Evolutionary conservation across 2,113 vertebrate genomes (phyloP), one percentile per base, ranked within the genome.

Genomic region (Tychaedon coryphoeus): DNA sequence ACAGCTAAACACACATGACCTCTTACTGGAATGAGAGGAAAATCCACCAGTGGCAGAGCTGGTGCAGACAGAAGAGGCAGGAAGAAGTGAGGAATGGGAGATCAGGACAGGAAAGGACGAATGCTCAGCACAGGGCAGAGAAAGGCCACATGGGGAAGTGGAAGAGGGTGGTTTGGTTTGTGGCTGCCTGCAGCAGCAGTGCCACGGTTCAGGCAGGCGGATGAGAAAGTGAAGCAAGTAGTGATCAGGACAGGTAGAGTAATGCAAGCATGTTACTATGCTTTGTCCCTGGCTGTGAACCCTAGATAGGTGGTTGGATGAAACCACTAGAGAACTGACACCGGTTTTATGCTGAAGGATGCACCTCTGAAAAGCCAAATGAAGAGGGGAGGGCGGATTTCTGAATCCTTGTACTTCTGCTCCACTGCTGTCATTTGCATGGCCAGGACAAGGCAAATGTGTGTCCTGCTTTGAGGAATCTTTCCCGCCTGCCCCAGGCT

Each of bases 371-470:
- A 76, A 83, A 86, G 16, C 16, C 56, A 29, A 42, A 45, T 3
- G 11, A 34, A 83, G 66, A 74, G 34, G 19, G 10, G 3, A 40
- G 14, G 12, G 24, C 53, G 38, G 86, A 53, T 71, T 20, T 50
- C 79, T 53, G 42, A 78, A 33, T 75, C 17, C 33, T 82, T 11
- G 4, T 56, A 22, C 19, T 65, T 86, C 42, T 42, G 25, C 31
- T 72, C 43, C 34, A 54, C 33, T 57, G 24, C 11, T 48, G 31
- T 36, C 42, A 73, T 84, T 22, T 62, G 26, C 24, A 12, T 33
- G 43, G 71, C 6, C n/a, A 60, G 51, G 0, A 0, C 31, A 66
- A 66, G 31, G 14, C 23, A 14, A 48, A 65, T 6, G 14, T 12
- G 17, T 67, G 43, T 3, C 40, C 7, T 1, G 1, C 57, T 75